Conservation (phyloP, 2,113 vertebrate species). For the Lathamus discolor region DNA sequence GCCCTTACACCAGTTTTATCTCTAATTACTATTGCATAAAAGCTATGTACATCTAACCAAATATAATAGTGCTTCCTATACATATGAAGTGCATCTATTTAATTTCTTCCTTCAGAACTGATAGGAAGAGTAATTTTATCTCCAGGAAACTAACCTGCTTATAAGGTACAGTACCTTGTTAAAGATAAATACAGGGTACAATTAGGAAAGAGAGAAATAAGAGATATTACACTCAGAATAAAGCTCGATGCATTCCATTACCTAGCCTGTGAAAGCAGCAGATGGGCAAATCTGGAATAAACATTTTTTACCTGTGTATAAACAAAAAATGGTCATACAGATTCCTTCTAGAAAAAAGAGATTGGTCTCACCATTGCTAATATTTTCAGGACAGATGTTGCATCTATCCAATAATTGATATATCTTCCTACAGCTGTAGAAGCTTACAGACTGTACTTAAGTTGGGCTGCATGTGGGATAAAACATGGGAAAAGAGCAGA, state of each 20-base stretch:
- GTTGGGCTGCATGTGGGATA: neutral
- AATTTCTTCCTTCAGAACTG: neutral
- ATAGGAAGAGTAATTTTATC: neutral
- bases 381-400: neutral
- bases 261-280: neutral
- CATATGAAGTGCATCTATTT: neutral
- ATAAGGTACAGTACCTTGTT: neutral
- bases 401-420: neutral
- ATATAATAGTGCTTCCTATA: neutral
- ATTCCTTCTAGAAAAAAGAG: neutral
- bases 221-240: neutral
- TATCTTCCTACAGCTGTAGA: neutral
- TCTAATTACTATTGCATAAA: conserved; percentile 3
- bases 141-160: neutral
- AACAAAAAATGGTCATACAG: neutral
- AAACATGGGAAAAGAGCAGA: neutral
- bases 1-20: neutral
- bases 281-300: neutral
- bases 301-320: neutral
- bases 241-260: neutral
- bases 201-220: neutral
- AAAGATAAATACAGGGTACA: neutral
- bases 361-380: neutral
- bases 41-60: neutral
- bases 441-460: neutral